Evolutionary conservation across 2,888 invertebrate species (phyloP), one percentile per base, ranked within the genome.

Genomic region (Hypolimnas misippus): DNA sequence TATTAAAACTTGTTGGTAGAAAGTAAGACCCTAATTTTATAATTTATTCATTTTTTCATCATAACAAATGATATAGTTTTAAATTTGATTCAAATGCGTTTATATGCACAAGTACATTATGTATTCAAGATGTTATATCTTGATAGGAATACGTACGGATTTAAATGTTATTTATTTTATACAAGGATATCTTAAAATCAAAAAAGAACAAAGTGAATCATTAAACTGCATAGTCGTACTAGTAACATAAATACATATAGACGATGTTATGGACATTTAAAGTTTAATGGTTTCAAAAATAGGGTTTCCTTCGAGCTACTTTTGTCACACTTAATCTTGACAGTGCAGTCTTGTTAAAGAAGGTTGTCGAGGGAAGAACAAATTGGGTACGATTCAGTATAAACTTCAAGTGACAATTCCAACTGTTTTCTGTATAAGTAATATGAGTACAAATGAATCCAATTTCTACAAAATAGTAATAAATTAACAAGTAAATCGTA

Each of bases 321-420:
- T 53, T 29, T 51, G 65, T 50, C 35, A 55, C 62, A 56, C 58
- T 55, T 62, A 56, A 59, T 62, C 58, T 59, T 65, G 66, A 63
- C 58, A 65, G 65, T 65, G 65, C 51, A 59, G 51, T 68, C 80
- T 82, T 78, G 81, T 82, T 83, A 77, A 72, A 80, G 76, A 75
- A 68, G 70, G 72, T 71, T 73, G 69, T 66, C 69, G 72, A 63
- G 67, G 74, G 73, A 78, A 78, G 76, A 83, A 84, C 81, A 84
- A 85, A 84, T 85, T 82, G 78, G 78, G 76, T 76, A 71, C 70
- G 68, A 73, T 74, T 74, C 77, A 77, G 79, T 76, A 78, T 77
- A 75, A 79, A 78, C 75, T 77, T 77, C 75, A 70, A 71, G 71
- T 65, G 66, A 72, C 72, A 54, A 50, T n/a, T n/a, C n/a, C 12